A percentile compares a stretch with the other conserved stretches of the same genome.
Evolutionary conservation across 2,888 invertebrate species (phyloP).

Genomic region (Phania funesta): DNA sequence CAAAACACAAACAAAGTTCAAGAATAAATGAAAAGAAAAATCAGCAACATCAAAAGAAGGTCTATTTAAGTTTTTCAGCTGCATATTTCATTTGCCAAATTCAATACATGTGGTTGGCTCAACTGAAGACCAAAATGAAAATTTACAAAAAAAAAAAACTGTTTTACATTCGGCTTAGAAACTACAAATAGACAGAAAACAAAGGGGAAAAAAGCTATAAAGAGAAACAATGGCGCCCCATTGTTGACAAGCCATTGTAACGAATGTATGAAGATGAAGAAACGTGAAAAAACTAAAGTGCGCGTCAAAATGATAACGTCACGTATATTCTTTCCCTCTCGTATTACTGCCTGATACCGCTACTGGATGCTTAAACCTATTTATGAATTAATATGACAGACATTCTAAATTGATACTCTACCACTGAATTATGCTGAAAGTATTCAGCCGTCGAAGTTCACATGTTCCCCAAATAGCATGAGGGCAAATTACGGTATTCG

Average conservation of each 20-base stretch:
- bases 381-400: no score
- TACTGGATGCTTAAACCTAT: not conserved
- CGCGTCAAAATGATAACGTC: not conserved
- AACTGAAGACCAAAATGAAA: not conserved
- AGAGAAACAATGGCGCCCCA: conserved; percentile 16
- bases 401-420: no score
- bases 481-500: no score
- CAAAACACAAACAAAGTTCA: conserved; percentile 64
- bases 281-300: not conserved
- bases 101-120: not conserved
- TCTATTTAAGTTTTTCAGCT: not conserved
- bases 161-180: conserved; percentile 1
- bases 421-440: no score
- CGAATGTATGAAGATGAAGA: not conserved
- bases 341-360: no score
- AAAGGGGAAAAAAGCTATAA: not conserved
- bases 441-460: no score
- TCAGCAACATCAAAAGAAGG: conserved; percentile 23
- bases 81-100: conserved; percentile 18
- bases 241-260: conserved; percentile 7
- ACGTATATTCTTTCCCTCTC: no score
- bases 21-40: conserved; percentile 53
- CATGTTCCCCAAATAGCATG: no score
- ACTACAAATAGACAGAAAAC: not conserved
- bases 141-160: not conserved